Base-by-base conservation (phyloP, 2,797 vertebrate species). In the Liasis olivaceus region DNA sequence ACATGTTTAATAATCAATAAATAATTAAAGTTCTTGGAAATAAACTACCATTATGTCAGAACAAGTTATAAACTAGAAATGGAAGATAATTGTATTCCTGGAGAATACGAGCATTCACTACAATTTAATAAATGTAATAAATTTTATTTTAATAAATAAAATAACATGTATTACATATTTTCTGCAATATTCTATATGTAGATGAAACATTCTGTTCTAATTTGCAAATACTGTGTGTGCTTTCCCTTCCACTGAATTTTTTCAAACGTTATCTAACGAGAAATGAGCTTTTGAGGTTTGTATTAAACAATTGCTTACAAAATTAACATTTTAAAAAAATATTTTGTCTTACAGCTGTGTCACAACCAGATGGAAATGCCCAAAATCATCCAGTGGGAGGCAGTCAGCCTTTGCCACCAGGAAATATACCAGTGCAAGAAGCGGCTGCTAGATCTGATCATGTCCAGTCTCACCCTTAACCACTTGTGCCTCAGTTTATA, bases 401-500 rank as follows among this genome's bases (percentile, higher is more conserved):
- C 58, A 94, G 95, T 94, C 95, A 95, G 93, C 94, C 85, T 95
- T 94, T 97, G 90, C 97, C 96, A 90, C 95, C 97, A 92, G 95
- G 95, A 95, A 96, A 96, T 0, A 77, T 96, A 87, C 92, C 26
- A 26, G 88, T 89, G 47, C 96, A 94, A 81, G 97, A 97, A 93
- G 51, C 96, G 94, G 90, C 94, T 95, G 93, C 94, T 81, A 92
- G 95, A 95, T 96, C 93, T 86, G 94, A 97, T 93, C 90, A 95
- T 91, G 66, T 90, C 85, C 86, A 91, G 92, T 92, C 95, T 95
- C 96, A 96, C 14, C 86, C 95, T 95, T 96, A 95, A 95, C 95
- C 96, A 95, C 91, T 93, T 42, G 97, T 97, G 96, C 94, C 96
- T 98, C 96, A 93, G 92, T 94, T 96, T 94, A 95, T 95, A 96